Evolutionary conservation across 2,888 invertebrate genomes (phyloP).

Genomic region (Uloborus plumipes): DNA sequence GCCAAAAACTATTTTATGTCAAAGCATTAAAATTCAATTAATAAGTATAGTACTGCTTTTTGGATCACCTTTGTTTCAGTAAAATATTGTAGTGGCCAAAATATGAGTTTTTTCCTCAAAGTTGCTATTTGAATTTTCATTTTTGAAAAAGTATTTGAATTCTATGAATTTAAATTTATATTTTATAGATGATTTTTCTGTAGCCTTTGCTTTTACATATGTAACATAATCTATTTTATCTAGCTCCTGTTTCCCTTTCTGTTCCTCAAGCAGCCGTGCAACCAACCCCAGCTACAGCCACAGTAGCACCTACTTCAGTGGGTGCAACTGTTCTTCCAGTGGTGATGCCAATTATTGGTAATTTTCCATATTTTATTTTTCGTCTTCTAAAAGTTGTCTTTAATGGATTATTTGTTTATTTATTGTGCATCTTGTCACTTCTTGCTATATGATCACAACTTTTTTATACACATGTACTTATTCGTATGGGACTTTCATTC

Average conservation of each 20-base stretch:
- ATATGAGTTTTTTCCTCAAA: too few relatives aligned
- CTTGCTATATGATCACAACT: too few relatives aligned
- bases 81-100: too few relatives aligned
- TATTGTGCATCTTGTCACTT: too few relatives aligned
- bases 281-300: slow-evolving; percentile 65
- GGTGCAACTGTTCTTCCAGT: slow-evolving; percentile 62
- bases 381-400: background rate
- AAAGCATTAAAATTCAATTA: too few relatives aligned
- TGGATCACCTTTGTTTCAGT: too few relatives aligned
- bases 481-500: too few relatives aligned
- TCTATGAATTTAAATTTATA: background rate
- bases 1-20: too few relatives aligned
- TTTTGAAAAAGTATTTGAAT: background rate
- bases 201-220: background rate
- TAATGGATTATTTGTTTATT: too few relatives aligned
- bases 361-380: background rate
- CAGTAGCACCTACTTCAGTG: slow-evolving; percentile 65
- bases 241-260: slow-evolving; percentile 35
- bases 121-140: too few relatives aligned
- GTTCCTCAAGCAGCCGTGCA: slow-evolving; percentile 65
- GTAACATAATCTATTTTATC: background rate
- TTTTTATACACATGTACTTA: too few relatives aligned
- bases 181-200: background rate
- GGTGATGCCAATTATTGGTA: slow-evolving; percentile 10
- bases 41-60: too few relatives aligned